Evolutionary conservation across 1,140 invertebrate species (phyloP).

Genomic region (Theocolax elegans): DNA sequence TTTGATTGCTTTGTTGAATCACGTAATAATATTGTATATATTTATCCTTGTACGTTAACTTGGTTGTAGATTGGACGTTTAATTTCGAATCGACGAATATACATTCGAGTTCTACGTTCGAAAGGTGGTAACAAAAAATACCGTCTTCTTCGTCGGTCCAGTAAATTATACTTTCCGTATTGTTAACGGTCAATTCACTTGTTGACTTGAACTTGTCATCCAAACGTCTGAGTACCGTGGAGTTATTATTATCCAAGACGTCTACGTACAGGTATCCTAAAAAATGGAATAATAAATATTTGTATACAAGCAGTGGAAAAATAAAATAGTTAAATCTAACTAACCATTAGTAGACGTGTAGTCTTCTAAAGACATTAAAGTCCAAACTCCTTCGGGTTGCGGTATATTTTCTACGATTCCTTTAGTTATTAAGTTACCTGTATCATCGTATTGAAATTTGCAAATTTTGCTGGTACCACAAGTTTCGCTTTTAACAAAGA

Average conservation of each 20-base stretch:
- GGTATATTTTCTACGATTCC: neutral
- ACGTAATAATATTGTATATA: too few relatives aligned
- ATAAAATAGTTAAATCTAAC: neutral
- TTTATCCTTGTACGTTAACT: too few relatives aligned
- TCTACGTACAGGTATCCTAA: conserved; percentile 1
- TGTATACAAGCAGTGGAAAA: neutral
- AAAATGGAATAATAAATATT: neutral
- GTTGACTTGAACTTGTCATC: neutral
- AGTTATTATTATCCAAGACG: neutral
- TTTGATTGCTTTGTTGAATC: too few relatives aligned
- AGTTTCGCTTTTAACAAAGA: conserved; percentile 4
- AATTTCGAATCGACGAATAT: too few relatives aligned
- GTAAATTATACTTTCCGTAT: neutral
- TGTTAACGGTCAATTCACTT: neutral
- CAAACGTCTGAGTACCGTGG: neutral
- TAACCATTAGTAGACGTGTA: neutral
- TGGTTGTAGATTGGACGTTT: too few relatives aligned
- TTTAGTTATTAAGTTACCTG: too few relatives aligned
- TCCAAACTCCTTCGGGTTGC: neutral
- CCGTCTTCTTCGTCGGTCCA: conserved; percentile 3
- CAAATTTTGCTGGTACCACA: neutral
- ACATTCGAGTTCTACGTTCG: too few relatives aligned
- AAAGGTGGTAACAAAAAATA: neutral
- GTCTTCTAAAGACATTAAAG: neutral
- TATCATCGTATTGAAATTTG: conserved; percentile 2